Evolutionary conservation across 1,140 invertebrate genomes (phyloP).

Genomic region (Nomia melanderi): DNA sequence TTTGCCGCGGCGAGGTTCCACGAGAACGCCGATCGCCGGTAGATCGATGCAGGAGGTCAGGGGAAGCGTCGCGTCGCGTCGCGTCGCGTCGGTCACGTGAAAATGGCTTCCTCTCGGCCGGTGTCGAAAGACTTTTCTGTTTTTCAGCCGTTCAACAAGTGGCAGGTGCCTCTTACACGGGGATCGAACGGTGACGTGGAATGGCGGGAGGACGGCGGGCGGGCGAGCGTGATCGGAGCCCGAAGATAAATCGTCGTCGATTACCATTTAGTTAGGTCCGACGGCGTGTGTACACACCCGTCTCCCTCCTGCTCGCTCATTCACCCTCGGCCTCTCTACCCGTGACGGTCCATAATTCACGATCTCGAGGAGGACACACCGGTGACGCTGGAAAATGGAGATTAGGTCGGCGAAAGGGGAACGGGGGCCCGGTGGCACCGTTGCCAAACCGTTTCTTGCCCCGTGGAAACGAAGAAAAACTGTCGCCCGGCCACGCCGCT

Average conservation of each 20-base stretch:
- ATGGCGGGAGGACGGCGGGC: too few relatives aligned
- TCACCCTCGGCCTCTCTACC: constrained; percentile 15
- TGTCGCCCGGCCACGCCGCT: neutral
- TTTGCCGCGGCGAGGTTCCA: too few relatives aligned
- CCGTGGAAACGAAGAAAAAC: constrained; percentile 12
- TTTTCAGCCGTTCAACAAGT: constrained; percentile 62
- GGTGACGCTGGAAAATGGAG: constrained; percentile 59
- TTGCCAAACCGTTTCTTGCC: constrained; percentile 17
- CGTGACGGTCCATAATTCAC: constrained; percentile 64
- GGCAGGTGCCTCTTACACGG: constrained; percentile 53
- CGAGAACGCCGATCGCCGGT: too few relatives aligned
- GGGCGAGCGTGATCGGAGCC: constrained; percentile 44
- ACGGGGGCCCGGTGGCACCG: neutral
- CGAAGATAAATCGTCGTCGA: constrained; percentile 64
- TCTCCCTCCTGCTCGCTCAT: neutral
- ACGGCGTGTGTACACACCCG: constrained; percentile 45
- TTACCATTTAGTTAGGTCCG: constrained; percentile 66
- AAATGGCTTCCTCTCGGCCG: constrained; percentile 1
- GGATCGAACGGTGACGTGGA: constrained; percentile 34
- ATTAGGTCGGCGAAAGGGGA: constrained; percentile 42
- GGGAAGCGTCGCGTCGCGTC: too few relatives aligned
- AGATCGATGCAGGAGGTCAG: too few relatives aligned
- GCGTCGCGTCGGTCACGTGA: neutral
- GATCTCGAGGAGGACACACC: constrained; percentile 51
- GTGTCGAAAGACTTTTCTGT: constrained; percentile 43